These are phyloP conservation scores for Aphelenchoides fujianensis DNA, from an alignment of 1,140 invertebrate species.

Conservation along the genomic window DNA sequence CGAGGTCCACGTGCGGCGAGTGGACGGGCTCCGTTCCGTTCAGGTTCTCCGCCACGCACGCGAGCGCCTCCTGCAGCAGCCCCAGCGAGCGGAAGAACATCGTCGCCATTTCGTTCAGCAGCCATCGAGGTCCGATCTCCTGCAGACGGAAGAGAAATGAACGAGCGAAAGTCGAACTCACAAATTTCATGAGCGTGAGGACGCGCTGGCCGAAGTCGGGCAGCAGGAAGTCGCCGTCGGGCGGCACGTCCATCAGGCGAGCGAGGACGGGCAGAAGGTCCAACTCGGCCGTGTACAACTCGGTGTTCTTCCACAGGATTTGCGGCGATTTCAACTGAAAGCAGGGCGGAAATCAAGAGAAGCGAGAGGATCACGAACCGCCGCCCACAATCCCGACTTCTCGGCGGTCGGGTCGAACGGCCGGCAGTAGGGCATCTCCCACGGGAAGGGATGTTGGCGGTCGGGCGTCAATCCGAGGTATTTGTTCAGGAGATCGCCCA, in stretches of 20 bases:
- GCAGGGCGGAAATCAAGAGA: too few relatives aligned
- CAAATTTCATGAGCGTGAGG: slow-evolving; percentile 21
- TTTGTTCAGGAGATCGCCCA: slow-evolving; percentile 28
- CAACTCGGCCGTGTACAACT: background rate
- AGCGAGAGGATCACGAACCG: too few relatives aligned
- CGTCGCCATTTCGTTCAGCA: slow-evolving; percentile 13
- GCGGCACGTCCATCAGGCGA: background rate
- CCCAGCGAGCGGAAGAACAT: slow-evolving; percentile 22
- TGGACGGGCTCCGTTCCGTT: background rate
- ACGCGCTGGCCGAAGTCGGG: slow-evolving; percentile 24
- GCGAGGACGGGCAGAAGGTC: background rate
- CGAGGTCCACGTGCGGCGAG: background rate
- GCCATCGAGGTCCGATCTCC: slow-evolving; percentile 30
- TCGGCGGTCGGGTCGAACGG: background rate
- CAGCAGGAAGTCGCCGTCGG: slow-evolving; percentile 2
- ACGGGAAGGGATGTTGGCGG: slow-evolving; percentile 23
- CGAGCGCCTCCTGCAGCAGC: slow-evolving; percentile 14
- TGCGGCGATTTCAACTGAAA: slow-evolving; percentile 12
- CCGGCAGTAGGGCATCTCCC: slow-evolving; percentile 18
- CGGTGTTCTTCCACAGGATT: background rate
- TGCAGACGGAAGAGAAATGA: background rate
- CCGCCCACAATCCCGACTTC: background rate
- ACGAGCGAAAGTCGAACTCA: slow-evolving; percentile 12
- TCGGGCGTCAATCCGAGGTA: slow-evolving; percentile 19
- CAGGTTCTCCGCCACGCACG: slow-evolving; percentile 19